phyloP scores from a whole-genome alignment of 2,113 vertebrate species.

The Paratilapia polleni region DNA sequence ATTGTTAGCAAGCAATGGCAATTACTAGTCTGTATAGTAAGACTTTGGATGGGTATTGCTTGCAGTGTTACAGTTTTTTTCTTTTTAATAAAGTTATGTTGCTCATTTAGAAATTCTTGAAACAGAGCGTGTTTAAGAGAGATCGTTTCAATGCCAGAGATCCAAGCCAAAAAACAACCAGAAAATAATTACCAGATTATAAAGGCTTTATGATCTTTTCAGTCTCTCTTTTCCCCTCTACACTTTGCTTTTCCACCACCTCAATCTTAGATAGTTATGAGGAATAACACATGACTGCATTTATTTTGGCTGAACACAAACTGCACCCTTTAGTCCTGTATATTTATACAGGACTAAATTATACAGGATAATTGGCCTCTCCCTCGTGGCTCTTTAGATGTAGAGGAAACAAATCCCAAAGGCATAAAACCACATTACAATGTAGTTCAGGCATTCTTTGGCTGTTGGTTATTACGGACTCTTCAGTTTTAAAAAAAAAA shows the following conservation, averaged over 20 bases:
- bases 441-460: not conserved
- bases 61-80: too few relatives aligned
- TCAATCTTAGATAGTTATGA: not conserved
- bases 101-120: too few relatives aligned
- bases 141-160: too few relatives aligned
- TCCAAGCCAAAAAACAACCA: too few relatives aligned
- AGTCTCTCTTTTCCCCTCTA: not conserved
- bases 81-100: too few relatives aligned
- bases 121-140: too few relatives aligned
- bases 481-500: not conserved
- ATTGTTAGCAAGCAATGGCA: too few relatives aligned
- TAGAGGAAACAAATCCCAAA: not conserved
- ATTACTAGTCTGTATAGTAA: too few relatives aligned
- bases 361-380: not conserved
- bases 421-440: fast-evolving
- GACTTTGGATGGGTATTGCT: too few relatives aligned
- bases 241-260: not conserved
- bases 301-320: not conserved
- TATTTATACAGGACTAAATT: too few relatives aligned
- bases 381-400: fast-evolving
- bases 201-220: too few relatives aligned
- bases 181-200: too few relatives aligned
- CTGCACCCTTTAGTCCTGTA: not conserved
- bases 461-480: not conserved
- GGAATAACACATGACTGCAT: not conserved